Evolutionary conservation across 2,797 vertebrate genomes (phyloP).

Genomic region (Fistularia tabacaria): DNA sequence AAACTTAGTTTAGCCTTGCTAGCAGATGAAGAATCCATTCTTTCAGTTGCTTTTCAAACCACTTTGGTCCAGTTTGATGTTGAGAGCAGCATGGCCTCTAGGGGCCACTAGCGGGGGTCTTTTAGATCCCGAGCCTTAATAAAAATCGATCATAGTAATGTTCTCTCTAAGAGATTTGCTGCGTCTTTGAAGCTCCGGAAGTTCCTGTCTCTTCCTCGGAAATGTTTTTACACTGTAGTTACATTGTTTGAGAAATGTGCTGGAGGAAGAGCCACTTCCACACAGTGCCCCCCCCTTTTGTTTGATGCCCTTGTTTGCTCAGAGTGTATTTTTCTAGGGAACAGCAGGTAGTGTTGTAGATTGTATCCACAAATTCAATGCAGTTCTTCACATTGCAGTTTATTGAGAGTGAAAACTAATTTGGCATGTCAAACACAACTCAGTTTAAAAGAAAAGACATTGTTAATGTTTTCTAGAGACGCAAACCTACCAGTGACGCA

Average conservation of each 20-base stretch:
- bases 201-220: constrained; percentile 3
- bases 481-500: constrained; percentile 21
- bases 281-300: constrained; percentile 36
- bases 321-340: constrained; percentile 56
- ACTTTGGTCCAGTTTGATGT: constrained; percentile 4
- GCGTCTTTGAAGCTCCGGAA: constrained; percentile 25
- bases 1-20: constrained; percentile 10
- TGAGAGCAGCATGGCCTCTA: constrained; percentile 17
- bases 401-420: constrained; percentile 31
- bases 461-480: constrained; percentile 1
- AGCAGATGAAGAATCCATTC: constrained; percentile 3
- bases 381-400: constrained; percentile 50
- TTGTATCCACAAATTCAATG: constrained; percentile 48
- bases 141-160: constrained; percentile 16
- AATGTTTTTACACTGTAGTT: constrained; percentile 20
- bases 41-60: constrained; percentile 2
- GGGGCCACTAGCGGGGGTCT: constrained; percentile 13
- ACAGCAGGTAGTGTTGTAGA: constrained; percentile 61
- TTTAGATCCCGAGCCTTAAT: constrained; percentile 17
- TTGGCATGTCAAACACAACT: constrained; percentile 25
- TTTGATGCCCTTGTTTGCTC: constrained; percentile 38
- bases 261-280: constrained; percentile 32
- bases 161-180: constrained; percentile 28
- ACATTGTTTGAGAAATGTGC: constrained; percentile 34
- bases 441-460: constrained; percentile 15